Conservation (phyloP, 2,113 vertebrate species). For the Ovibos moschatus region DNA sequence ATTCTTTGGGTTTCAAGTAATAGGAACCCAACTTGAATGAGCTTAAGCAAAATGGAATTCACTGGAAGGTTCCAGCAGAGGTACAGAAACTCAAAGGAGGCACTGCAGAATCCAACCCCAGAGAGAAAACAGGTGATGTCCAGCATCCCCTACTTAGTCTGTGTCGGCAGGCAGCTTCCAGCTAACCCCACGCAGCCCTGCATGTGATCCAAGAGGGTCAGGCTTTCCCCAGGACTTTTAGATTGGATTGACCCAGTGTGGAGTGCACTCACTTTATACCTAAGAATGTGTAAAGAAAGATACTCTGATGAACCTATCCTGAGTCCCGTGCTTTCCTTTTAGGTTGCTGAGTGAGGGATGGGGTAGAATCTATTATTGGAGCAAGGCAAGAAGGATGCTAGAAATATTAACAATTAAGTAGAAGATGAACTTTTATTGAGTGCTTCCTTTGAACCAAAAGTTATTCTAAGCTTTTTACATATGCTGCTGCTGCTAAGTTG, state of each 20-base stretch:
- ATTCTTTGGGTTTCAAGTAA: constrained; percentile 5
- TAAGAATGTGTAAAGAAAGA: not conserved
- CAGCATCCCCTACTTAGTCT: not conserved
- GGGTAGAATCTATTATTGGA: not conserved
- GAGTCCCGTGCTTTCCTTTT: not conserved
- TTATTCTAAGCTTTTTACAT: not conserved
- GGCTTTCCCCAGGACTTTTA: not conserved
- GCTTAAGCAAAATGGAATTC: not conserved
- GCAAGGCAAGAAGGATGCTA: not conserved
- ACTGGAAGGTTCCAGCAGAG: not conserved
- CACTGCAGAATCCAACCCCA: not conserved
- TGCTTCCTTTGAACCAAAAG: not conserved
- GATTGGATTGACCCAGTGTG: not conserved
- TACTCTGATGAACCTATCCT: not conserved
- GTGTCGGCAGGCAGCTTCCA: not conserved
- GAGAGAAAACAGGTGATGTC: not conserved
- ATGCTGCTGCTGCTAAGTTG: too few species aligned
- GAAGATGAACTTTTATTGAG: not conserved
- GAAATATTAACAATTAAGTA: not conserved
- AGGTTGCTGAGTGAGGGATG: not conserved
- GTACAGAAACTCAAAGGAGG: not conserved
- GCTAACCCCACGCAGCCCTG: not conserved
- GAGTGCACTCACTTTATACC: not conserved
- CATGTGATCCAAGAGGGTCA: not conserved
- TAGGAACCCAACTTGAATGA: not conserved